A percentile compares a stretch with the other conserved stretches of the same genome.
Conservation (phyloP, 2,113 vertebrate genomes). For the Sylvia atricapilla region DNA sequence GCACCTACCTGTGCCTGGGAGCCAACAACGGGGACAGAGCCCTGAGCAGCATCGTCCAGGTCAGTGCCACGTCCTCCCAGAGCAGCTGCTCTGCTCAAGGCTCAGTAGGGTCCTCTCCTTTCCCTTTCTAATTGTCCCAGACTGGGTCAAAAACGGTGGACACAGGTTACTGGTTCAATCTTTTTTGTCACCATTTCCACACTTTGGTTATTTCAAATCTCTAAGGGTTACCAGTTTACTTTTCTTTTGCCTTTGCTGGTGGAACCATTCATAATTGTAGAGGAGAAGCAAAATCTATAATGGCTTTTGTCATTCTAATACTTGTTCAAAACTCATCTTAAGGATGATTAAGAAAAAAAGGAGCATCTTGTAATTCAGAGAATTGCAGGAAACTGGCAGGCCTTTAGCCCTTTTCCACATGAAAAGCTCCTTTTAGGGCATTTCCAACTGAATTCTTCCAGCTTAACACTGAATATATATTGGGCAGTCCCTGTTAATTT, state of each 20-base stretch:
- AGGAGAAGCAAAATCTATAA: neutral
- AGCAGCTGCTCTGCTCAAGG: neutral
- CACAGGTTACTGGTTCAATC: neutral
- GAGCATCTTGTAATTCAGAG: neutral
- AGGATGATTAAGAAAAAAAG: neutral
- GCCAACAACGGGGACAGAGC: slow-evolving; percentile 86
- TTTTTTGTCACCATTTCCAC: neutral
- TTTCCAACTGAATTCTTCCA: neutral
- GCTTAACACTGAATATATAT: neutral
- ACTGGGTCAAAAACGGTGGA: neutral
- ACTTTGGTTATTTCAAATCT: neutral
- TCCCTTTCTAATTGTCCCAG: neutral
- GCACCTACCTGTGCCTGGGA: slow-evolving; percentile 89
- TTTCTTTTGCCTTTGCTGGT: neutral
- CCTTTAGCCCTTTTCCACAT: neutral
- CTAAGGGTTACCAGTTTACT: neutral
- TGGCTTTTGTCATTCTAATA: neutral
- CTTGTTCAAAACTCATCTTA: neutral
- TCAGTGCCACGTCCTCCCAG: neutral
- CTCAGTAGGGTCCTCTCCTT: neutral
- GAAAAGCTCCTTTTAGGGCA: neutral
- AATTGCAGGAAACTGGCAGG: neutral
- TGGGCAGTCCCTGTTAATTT: neutral
- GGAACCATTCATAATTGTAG: neutral
- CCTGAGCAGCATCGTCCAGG: slow-evolving; percentile 91